phyloP scores from a whole-genome alignment of 2,888 invertebrate genomes.

The Didymodactylos carnosus region DNA sequence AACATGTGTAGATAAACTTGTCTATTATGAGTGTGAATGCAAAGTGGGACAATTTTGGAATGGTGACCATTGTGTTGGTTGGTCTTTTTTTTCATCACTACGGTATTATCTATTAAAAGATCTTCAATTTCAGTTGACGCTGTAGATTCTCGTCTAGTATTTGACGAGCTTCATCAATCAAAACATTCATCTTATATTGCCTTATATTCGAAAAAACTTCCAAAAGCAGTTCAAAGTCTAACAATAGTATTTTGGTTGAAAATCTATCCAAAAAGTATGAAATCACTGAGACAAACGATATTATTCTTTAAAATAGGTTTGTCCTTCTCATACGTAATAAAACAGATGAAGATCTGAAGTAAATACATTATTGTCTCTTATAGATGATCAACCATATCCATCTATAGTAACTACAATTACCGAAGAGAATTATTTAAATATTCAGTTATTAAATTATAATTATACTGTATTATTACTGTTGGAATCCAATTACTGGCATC shows the following conservation, averaged over 20 bases:
- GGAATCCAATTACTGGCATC: neutral
- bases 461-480: neutral
- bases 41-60: constrained; percentile 35
- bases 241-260: neutral
- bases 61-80: constrained; percentile 31
- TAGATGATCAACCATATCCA: neutral
- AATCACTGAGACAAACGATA: neutral
- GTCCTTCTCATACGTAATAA: too few relatives aligned
- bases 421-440: neutral
- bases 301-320: neutral
- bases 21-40: constrained; percentile 32
- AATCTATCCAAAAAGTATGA: neutral
- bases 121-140: neutral
- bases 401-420: neutral
- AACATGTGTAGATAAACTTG: constrained; percentile 28
- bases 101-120: too few relatives aligned
- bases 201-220: neutral
- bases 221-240: neutral
- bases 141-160: neutral
- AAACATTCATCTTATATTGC: neutral
- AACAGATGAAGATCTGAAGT: too few relatives aligned
- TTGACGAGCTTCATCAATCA: neutral
- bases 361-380: too few relatives aligned
- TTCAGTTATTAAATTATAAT: neutral
- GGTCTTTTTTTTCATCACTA: constrained; percentile 16